A percentile compares a stretch with the other conserved stretches of the same genome.
phyloP scores from a whole-genome alignment of 2,113 vertebrate genomes.

The Megalops atlanticus region DNA sequence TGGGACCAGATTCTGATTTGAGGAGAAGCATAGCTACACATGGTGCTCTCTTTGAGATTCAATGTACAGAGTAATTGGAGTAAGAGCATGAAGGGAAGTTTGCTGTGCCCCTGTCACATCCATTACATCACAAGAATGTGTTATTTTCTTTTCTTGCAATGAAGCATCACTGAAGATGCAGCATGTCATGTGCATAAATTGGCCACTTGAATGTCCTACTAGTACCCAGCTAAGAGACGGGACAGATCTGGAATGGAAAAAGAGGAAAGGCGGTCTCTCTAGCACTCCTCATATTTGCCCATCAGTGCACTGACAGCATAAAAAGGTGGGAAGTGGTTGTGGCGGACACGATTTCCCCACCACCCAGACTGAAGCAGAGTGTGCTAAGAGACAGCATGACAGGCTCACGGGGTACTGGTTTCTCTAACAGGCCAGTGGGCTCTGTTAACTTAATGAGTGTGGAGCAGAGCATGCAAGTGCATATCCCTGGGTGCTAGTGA shows the following conservation, averaged over 20 bases:
- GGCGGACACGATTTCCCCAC: not conserved
- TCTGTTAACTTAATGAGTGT: not conserved
- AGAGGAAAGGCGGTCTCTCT: too few relatives aligned
- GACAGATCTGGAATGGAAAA: too few relatives aligned
- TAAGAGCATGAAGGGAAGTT: not conserved
- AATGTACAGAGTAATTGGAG: not conserved
- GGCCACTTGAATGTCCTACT: too few relatives aligned
- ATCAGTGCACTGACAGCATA: too few relatives aligned
- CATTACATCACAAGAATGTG: not conserved
- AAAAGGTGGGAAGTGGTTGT: too few relatives aligned
- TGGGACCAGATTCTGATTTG: not conserved
- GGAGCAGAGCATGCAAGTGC: not conserved
- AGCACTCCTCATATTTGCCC: too few relatives aligned
- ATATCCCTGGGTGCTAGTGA: not conserved
- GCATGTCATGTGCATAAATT: not conserved
- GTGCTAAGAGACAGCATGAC: not conserved
- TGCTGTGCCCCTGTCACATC: not conserved
- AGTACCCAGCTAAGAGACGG: too few relatives aligned
- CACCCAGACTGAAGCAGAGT: not conserved
- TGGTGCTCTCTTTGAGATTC: not conserved
- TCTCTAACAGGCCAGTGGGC: not conserved
- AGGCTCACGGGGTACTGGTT: not conserved
- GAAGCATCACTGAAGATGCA: not conserved
- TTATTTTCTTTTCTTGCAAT: not conserved
- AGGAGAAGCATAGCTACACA: not conserved